phyloP scores from a whole-genome alignment of 2,888 invertebrate species.

The Anarsia innoxiella region DNA sequence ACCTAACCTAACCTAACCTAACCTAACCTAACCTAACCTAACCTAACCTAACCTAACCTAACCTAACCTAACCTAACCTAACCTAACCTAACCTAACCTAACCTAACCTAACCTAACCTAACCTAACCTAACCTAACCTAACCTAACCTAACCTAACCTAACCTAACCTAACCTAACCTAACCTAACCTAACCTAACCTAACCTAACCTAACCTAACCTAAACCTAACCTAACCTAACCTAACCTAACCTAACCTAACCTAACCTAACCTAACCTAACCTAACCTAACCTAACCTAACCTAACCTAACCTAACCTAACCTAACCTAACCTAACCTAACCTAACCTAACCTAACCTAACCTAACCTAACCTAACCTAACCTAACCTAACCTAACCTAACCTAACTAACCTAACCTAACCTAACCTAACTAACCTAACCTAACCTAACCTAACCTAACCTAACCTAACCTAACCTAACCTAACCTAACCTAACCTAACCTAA shows the following conservation, averaged over 20 bases:
- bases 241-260: conserved; percentile 19
- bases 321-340: conserved; percentile 19
- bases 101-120: conserved; percentile 21
- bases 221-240: conserved; percentile 19
- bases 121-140: conserved; percentile 21
- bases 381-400: too few relatives aligned
- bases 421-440: too few relatives aligned
- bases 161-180: conserved; percentile 21
- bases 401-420: too few relatives aligned
- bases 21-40: conserved; percentile 19
- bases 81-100: conserved; percentile 21
- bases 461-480: too few relatives aligned
- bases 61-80: conserved; percentile 21
- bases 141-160: conserved; percentile 21
- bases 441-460: too few relatives aligned
- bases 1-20: conserved; percentile 18
- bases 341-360: conserved; percentile 17
- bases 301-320: conserved; percentile 19
- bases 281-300: conserved; percentile 19
- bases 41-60: conserved; percentile 20
- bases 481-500: too few relatives aligned
- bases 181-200: conserved; percentile 21
- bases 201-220: conserved; percentile 21
- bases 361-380: conserved; percentile 12
- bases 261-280: conserved; percentile 21